Evolutionary conservation across 2,113 vertebrate genomes (phyloP), one percentile per base, ranked within the genome.

Genomic region (Pholis gunnellus): DNA sequence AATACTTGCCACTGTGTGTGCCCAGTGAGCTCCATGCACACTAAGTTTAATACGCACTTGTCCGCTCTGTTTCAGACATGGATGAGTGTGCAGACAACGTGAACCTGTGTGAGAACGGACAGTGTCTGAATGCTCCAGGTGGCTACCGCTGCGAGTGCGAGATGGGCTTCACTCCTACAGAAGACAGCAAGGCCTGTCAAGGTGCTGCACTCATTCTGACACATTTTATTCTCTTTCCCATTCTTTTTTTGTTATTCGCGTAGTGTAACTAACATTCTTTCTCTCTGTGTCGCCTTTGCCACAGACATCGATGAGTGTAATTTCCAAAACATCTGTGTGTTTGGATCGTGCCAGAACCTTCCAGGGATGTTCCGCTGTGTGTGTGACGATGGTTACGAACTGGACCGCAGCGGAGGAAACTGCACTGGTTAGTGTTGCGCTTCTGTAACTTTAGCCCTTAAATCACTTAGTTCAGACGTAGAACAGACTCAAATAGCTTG

Each of bases 221-320:
- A 17, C 27, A 7, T 22, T 27, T 15, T 27, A 2, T 27, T 82
- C 15, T 20, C 40, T 50, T 34, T 38, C 0, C 48, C 17, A 1
- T 9, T 15, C 0, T 15, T 7, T 38, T 66, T 44, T 50, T 40
- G n/a, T 3, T 2, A 10, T n/a, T 50, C 5, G 8, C 20, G 27
- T 2, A 15, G 1, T 46, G 1, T 25, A 64, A 54, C 25, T 69
- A 31, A 65, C 38, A 13, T 48, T 52, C 10, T 31, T 5, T 44
- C 61, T 34, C 27, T 81, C 1, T 36, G 20, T 69, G 2, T 61
- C 10, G 0, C 9, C 38, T 77, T 61, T 64, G 17, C 70, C 50
- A 11, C 96, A 99, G 97, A 99, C 86, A 97, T 98, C 1, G 96
- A 99, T 1, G 97, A 99, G 73, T 99, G 98, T 87, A 96, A 96